Evolutionary conservation across 1,140 invertebrate species (phyloP).

Genomic region (Leptoteleia sp.): DNA sequence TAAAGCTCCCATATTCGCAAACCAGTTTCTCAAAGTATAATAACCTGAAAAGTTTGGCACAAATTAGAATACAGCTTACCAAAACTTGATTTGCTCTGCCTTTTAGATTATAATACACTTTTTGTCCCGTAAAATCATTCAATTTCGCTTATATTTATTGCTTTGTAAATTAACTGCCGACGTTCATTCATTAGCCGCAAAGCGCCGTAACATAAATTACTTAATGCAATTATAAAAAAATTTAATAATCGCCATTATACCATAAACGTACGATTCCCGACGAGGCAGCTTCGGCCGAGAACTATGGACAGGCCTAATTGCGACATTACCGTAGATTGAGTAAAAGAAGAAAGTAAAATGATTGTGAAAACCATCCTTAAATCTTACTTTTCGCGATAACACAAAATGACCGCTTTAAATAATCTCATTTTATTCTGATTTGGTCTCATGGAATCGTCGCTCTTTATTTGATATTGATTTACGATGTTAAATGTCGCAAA

Average conservation of each 20-base stretch:
- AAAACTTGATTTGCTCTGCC: no score
- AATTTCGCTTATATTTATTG: constrained; percentile 31
- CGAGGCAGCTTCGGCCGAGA: neutral
- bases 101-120: no score
- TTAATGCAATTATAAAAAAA: constrained; percentile 48
- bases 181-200: constrained; percentile 43
- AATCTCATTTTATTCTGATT: constrained; percentile 16
- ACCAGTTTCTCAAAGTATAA: no score
- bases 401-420: constrained; percentile 6
- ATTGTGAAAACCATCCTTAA: constrained; percentile 16
- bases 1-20: no score
- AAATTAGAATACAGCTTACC: no score
- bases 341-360: constrained; percentile 19
- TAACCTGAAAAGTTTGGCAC: no score
- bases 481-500: constrained; percentile 28
- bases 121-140: no score
- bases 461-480: constrained; percentile 22
- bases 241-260: constrained; percentile 47
- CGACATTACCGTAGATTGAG: constrained; percentile 22
- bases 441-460: constrained; percentile 4
- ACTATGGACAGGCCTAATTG: constrained; percentile 23
- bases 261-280: constrained; percentile 16
- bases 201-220: constrained; percentile 43
- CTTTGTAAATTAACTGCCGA: constrained; percentile 39
- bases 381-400: constrained; percentile 6